Conservation (phyloP, 2,797 vertebrate genomes). For the Phoxinus dragarum region DNA sequence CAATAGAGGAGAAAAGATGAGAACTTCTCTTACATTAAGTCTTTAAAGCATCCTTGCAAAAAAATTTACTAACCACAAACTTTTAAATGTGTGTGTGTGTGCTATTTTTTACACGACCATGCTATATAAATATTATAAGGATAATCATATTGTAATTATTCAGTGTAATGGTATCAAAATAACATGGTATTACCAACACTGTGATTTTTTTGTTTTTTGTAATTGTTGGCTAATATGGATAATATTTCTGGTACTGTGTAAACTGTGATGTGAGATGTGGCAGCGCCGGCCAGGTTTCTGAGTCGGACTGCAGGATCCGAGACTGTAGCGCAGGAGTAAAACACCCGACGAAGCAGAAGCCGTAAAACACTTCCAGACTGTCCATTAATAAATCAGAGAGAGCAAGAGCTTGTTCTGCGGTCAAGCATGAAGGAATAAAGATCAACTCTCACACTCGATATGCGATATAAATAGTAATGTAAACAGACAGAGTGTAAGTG, state of each 20-base stretch:
- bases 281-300: background rate
- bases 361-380: background rate
- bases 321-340: background rate
- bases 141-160: background rate
- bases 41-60: too few relatives aligned
- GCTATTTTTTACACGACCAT: too few relatives aligned
- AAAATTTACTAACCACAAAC: too few relatives aligned
- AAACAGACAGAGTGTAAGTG: background rate
- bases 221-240: background rate
- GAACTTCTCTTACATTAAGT: too few relatives aligned
- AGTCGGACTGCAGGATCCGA: background rate
- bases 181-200: background rate
- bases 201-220: background rate
- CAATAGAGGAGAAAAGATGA: too few relatives aligned
- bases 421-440: background rate
- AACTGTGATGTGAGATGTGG: background rate
- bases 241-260: background rate
- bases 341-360: background rate
- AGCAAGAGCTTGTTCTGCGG: constrained; percentile 3
- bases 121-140: too few relatives aligned
- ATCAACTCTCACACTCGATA: background rate
- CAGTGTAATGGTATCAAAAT: background rate
- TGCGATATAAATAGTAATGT: background rate
- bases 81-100: too few relatives aligned
- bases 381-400: constrained; percentile 28